A percentile compares a stretch with the other conserved stretches of the same genome.
Evolutionary conservation across 2,888 invertebrate genomes (phyloP).

Genomic region (Metellina segmentata): DNA sequence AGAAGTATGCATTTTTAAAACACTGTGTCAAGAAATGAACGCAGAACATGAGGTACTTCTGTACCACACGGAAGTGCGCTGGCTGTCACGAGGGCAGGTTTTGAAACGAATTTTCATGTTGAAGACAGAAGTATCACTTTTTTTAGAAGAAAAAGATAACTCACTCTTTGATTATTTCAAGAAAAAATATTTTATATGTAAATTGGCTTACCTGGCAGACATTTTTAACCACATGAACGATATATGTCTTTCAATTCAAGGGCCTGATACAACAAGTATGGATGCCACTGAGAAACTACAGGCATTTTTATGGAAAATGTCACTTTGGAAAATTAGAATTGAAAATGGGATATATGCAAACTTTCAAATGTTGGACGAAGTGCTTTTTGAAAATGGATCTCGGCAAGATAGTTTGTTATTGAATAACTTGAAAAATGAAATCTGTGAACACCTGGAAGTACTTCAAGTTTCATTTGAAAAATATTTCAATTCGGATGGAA

Average conservation of each 20-base stretch:
- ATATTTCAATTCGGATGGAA: constrained; percentile 36
- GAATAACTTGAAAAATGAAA: constrained; percentile 3
- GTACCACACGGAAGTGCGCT: constrained; percentile 63
- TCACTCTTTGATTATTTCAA: constrained; percentile 61
- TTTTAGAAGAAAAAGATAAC: constrained; percentile 59
- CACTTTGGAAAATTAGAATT: constrained; percentile 57
- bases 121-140: constrained; percentile 63
- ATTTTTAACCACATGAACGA: constrained; percentile 71
- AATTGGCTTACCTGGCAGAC: constrained; percentile 71
- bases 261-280: constrained; percentile 55
- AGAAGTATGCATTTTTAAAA: constrained; percentile 68
- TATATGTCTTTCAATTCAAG: constrained; percentile 65
- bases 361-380: constrained; percentile 66
- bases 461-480: not conserved
- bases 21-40: constrained; percentile 60
- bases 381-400: constrained; percentile 65
- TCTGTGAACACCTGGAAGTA: too few relatives aligned
- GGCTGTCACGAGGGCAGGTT: constrained; percentile 62
- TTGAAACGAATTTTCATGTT: constrained; percentile 65
- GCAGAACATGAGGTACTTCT: constrained; percentile 58
- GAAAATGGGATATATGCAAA: constrained; percentile 65
- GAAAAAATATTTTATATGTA: constrained; percentile 70
- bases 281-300: constrained; percentile 60
- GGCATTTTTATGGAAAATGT: constrained; percentile 60
- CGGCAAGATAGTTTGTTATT: constrained; percentile 55